Evolutionary conservation across 2,888 invertebrate species (phyloP).

Genomic region (Drosophila nigritarsus): DNA sequence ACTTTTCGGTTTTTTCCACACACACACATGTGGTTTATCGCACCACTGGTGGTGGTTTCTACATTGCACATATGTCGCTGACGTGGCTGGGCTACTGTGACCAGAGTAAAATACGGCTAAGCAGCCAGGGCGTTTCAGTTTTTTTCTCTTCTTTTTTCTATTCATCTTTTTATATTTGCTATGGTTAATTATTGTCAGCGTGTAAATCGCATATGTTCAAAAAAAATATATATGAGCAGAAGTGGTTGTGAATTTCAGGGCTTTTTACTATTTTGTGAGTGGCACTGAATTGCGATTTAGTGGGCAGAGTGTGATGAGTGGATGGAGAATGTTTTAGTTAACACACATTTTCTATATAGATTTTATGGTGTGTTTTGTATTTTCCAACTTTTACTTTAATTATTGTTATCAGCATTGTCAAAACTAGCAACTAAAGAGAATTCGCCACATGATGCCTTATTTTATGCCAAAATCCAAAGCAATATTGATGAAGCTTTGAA

Average conservation of each 20-base stretch:
- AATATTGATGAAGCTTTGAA: background rate
- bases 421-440: too few relatives aligned
- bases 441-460: background rate
- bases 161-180: slow-evolving; percentile 43
- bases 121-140: slow-evolving; percentile 45
- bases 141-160: slow-evolving; percentile 21
- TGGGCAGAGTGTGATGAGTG: background rate
- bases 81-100: slow-evolving; percentile 62
- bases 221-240: slow-evolving; percentile 41
- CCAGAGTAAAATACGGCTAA: slow-evolving; percentile 38
- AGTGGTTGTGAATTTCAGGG: slow-evolving; percentile 14
- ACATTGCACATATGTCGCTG: slow-evolving; percentile 72
- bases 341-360: background rate
- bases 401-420: background rate
- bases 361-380: background rate
- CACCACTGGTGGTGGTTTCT: slow-evolving; percentile 51
- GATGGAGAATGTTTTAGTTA: background rate
- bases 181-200: slow-evolving; percentile 71
- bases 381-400: background rate
- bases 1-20: slow-evolving; percentile 65
- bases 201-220: slow-evolving; percentile 71
- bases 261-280: slow-evolving; percentile 11
- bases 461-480: background rate
- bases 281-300: slow-evolving; percentile 8
- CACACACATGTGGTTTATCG: slow-evolving; percentile 27